phyloP scores from a whole-genome alignment of 2,797 vertebrate species.

The Takifugu rubripes region DNA sequence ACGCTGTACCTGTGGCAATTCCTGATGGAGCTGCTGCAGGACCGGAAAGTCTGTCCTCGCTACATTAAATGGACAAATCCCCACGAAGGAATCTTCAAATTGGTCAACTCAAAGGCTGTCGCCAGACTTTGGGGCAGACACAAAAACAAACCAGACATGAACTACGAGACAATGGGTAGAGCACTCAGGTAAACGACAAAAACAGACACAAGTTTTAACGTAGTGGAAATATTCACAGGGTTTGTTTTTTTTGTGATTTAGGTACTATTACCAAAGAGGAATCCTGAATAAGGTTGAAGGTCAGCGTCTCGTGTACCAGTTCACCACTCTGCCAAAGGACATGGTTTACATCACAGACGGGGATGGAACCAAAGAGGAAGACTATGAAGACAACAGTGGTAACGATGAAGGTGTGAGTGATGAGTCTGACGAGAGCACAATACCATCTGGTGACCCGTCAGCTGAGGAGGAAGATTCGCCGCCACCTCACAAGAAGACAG shows the following conservation, averaged over 20 bases:
- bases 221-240: no score
- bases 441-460: constrained; percentile 75
- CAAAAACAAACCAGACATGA: constrained; percentile 99
- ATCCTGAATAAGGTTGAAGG: constrained; percentile 98
- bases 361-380: constrained; percentile 58
- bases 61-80: constrained; percentile 98
- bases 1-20: constrained; percentile 98
- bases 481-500: constrained; percentile 64
- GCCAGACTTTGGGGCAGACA: constrained; percentile 95
- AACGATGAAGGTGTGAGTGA: constrained; percentile 76
- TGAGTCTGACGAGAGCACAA: constrained; percentile 63
- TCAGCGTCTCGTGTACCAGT: constrained; percentile 95
- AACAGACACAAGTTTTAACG: neutral
- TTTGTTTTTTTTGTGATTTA: constrained; percentile 50
- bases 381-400: constrained; percentile 37
- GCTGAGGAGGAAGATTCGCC: constrained; percentile 53
- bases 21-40: constrained; percentile 91
- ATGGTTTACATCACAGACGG: constrained; percentile 91
- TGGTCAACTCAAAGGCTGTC: constrained; percentile 96
- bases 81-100: constrained; percentile 93
- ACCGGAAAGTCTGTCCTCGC: constrained; percentile 91
- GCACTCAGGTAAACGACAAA: constrained; percentile 85
- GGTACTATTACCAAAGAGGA: constrained; percentile 99
- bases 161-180: constrained; percentile 98
- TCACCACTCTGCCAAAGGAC: constrained; percentile 95